phyloP scores from a whole-genome alignment of 1,140 invertebrate genomes.

The Diachasma alloeum region DNA sequence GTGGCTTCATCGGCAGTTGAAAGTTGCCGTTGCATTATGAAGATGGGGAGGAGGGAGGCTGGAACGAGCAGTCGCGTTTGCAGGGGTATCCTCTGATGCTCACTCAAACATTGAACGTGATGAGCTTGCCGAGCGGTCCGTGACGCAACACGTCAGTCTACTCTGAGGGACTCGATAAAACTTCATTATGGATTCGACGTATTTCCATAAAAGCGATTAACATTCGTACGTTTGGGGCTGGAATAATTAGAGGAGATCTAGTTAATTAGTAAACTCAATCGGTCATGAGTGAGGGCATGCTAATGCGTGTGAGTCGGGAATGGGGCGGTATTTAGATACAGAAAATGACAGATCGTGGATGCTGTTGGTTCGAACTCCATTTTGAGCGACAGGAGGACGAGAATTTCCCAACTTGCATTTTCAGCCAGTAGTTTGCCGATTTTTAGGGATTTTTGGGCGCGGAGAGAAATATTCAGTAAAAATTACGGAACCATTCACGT shows the following conservation, averaged over 20 bases:
- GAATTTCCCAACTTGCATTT: no score
- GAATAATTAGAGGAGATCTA: background rate
- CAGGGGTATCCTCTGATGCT: background rate
- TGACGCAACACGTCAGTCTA: background rate
- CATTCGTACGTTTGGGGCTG: background rate
- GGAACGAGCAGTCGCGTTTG: background rate
- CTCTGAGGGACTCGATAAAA: conserved; percentile 41
- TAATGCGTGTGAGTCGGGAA: no score
- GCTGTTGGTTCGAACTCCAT: no score
- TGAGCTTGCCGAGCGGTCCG: background rate
- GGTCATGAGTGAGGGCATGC: background rate
- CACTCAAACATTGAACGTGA: conserved; percentile 13
- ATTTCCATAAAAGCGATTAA: conserved; percentile 49
- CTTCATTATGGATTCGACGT: conserved; percentile 43
- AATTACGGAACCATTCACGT: no score
- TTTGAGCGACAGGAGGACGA: no score
- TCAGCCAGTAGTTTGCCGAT: no score
- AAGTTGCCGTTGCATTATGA: background rate
- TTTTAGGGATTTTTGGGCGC: no score
- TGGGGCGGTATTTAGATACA: no score
- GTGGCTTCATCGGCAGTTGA: background rate
- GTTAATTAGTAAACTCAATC: conserved; percentile 2
- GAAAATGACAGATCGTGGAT: no score
- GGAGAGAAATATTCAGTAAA: no score
- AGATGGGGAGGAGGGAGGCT: background rate